Base-by-base conservation (phyloP, 1,140 invertebrate species). In the Telenomus remus region DNA sequence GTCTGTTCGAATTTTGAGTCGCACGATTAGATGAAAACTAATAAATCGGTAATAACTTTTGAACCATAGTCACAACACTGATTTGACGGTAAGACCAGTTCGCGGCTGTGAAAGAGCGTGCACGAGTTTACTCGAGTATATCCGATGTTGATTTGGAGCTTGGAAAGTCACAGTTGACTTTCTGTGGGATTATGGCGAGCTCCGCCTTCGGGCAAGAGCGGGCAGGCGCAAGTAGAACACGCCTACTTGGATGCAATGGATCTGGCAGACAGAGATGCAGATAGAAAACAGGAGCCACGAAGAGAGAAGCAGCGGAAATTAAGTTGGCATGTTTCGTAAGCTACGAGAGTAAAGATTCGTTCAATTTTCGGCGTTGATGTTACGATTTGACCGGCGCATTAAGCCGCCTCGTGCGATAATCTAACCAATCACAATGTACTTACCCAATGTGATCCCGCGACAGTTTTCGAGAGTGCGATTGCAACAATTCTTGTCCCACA, bases 111-210 rank as follows among this genome's bases (percentile, higher is more conserved):
- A 12, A 12, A 13, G 43, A 27, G 19, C 55, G 19, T 78, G 54
- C 72, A 76, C 77, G 78, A 74, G 73, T 78, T 71, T 75, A 75
- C 79, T 70, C 78, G 71, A 72, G 76, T 79, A 85, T 79, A 81
- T 80, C 80, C 78, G 79, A 77, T 73, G 74, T 65, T 68, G 79
- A 69, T 61, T 72, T 51, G 48, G 33, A 57, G 54, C 33, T 35
- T 54, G 11, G 47, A 6, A 69, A 74, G 76, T 76, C 65, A 54
- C 75, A 51, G 42, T 51, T 48, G 61, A 70, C 55, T 72, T 76
- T 15, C 16, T 5, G 43, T 68, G 72, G 51, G 56, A 47, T 51
- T 19, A 50, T 35, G 6, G 6, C 4, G 7, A n/a, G 78, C 81
- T 79, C 80, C 79, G 66, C 79, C 74, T 72, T 73, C 78, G 15